A percentile compares a stretch with the other conserved stretches of the same genome.
phyloP scores from a whole-genome alignment of 2,888 invertebrate species.

The Dione vanillae region DNA sequence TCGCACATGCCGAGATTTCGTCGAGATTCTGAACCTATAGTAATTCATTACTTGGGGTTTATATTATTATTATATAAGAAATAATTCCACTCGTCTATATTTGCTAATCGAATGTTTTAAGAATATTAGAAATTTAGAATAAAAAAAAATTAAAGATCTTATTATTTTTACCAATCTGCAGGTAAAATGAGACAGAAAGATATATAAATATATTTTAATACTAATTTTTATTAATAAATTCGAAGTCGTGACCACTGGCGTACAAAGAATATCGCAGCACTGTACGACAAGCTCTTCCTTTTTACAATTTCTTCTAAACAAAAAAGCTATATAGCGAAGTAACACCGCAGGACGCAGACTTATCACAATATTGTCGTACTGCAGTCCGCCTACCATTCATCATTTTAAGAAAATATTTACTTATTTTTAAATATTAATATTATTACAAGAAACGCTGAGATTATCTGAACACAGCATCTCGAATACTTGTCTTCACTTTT shows the following conservation, averaged over 20 bases:
- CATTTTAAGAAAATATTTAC: constrained; percentile 25
- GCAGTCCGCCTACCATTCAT: constrained; percentile 39
- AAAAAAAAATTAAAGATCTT: too few relatives aligned
- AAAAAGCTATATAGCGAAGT: constrained; percentile 2
- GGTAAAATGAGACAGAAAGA: too few relatives aligned
- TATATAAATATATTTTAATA: too few relatives aligned
- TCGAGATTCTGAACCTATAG: constrained; percentile 44
- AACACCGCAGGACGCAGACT: constrained; percentile 5
- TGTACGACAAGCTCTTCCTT: neutral
- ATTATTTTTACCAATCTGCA: too few relatives aligned
- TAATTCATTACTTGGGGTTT: constrained; percentile 46
- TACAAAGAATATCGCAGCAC: neutral
- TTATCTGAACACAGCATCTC: constrained; percentile 13
- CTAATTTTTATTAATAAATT: neutral
- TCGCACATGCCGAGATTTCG: constrained; percentile 49
- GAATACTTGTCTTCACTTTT: constrained; percentile 13
- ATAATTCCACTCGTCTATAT: neutral
- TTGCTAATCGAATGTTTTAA: neutral
- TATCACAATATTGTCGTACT: constrained; percentile 46
- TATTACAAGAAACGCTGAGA: constrained; percentile 10
- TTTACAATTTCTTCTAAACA: neutral
- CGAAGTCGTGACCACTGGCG: neutral
- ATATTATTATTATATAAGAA: constrained; percentile 25
- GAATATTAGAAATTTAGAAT: too few relatives aligned
- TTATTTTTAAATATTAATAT: constrained; percentile 28